Percentiles rank a stretch among this genome's conserved stretches.
These are phyloP conservation scores for Fragum whitleyi DNA, from an alignment of 2,888 invertebrate genomes.

Conservation along the genomic window DNA sequence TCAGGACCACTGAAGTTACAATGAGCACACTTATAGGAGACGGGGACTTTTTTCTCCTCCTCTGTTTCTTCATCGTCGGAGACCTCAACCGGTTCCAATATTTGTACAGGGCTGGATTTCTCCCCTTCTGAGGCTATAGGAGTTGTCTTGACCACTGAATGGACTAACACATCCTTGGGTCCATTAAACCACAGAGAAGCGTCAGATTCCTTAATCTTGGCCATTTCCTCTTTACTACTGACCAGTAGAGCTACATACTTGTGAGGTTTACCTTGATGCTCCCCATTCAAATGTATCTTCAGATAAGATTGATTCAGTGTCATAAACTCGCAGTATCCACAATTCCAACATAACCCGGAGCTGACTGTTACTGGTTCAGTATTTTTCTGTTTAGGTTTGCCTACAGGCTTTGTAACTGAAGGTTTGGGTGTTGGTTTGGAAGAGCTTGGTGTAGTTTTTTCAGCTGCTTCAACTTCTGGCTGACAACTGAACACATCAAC, in stretches of 20 bases:
- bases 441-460: neutral
- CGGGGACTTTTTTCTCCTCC: constrained; percentile 64
- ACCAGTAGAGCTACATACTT: constrained; percentile 75
- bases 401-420: neutral
- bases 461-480: constrained; percentile 42
- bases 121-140: neutral
- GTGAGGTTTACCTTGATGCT: constrained; percentile 74
- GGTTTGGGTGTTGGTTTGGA: neutral
- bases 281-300: constrained; percentile 73
- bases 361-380: neutral
- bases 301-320: constrained; percentile 75
- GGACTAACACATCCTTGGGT: neutral
- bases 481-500: constrained; percentile 61
- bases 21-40: constrained; percentile 75
- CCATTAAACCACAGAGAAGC: neutral
- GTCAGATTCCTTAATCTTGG: constrained; percentile 66
- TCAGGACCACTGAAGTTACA: constrained; percentile 69
- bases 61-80: constrained; percentile 46
- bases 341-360: constrained; percentile 76
- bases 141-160: neutral
- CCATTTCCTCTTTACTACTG: constrained; percentile 67
- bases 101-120: neutral
- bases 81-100: neutral
- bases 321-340: constrained; percentile 78
- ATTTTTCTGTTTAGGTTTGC: neutral